phyloP scores from a whole-genome alignment of 2,113 vertebrate species.

The Dunckerocampus dactyliophorus region DNA sequence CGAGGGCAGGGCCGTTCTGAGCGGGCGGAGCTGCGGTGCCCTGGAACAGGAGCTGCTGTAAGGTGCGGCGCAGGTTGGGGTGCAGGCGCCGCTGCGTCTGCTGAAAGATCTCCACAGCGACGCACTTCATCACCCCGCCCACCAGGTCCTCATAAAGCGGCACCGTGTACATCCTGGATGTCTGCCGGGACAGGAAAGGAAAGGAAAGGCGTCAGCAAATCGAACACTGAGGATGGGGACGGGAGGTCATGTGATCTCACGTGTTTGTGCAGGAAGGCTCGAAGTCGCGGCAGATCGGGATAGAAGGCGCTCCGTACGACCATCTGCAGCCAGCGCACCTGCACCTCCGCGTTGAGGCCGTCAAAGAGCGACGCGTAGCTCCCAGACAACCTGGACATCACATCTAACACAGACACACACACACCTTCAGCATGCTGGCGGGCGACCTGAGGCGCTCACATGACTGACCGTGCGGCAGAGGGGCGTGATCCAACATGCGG shows the following conservation, averaged over 20 bases:
- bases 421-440: not conserved
- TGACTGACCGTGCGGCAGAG: constrained; percentile 77
- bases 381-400: constrained; percentile 81
- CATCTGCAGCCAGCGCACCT: constrained; percentile 93
- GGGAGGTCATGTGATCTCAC: constrained; percentile 62
- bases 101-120: constrained; percentile 91
- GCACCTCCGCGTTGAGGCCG: constrained; percentile 91
- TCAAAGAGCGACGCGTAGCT: constrained; percentile 87
- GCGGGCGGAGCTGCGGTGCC: constrained; percentile 25
- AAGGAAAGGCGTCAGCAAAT: not conserved
- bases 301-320: constrained; percentile 90
- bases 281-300: constrained; percentile 85
- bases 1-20: constrained; percentile 7
- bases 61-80: constrained; percentile 86
- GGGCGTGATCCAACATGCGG: constrained; percentile 85
- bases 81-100: constrained; percentile 91
- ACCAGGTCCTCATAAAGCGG: constrained; percentile 95
- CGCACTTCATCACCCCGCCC: constrained; percentile 86
- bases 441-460: no score
- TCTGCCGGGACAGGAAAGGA: constrained; percentile 62
- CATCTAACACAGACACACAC: constrained; percentile 66
- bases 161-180: constrained; percentile 97
- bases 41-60: constrained; percentile 92
- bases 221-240: not conserved
- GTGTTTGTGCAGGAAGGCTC: constrained; percentile 90